Evolutionary conservation across 2,113 vertebrate genomes (phyloP).

Genomic region (Nycticebus coucang): DNA sequence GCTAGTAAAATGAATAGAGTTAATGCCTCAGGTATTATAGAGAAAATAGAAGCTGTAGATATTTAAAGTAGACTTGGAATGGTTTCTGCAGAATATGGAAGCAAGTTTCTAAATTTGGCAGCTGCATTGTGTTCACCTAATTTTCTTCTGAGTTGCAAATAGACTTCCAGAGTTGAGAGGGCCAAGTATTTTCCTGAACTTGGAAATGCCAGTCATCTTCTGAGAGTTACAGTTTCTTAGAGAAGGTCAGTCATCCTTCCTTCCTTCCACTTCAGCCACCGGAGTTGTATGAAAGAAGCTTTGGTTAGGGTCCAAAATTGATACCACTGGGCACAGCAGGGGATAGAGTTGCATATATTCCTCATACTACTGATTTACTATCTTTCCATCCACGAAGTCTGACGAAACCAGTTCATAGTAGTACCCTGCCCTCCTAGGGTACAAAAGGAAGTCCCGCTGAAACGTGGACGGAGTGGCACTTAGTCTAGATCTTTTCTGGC

Average conservation of each 20-base stretch:
- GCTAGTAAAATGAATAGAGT: constrained; percentile 27
- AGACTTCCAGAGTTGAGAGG: not conserved
- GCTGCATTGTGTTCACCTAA: constrained; percentile 13
- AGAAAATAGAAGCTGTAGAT: constrained; percentile 46
- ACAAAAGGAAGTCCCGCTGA: not conserved
- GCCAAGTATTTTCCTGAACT: not conserved
- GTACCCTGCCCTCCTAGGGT: not conserved
- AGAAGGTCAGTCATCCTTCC: not conserved
- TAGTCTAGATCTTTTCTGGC: not conserved
- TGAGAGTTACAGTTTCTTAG: not conserved
- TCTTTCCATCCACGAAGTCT: not conserved
- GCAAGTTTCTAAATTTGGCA: constrained; percentile 54
- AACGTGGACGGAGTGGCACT: not conserved
- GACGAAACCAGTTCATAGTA: not conserved
- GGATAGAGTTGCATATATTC: not conserved
- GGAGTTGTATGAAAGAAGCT: not conserved
- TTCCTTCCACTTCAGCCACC: not conserved
- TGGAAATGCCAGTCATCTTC: not conserved
- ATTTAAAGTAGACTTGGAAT: constrained; percentile 53
- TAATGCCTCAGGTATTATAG: constrained; percentile 49
- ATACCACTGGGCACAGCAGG: not conserved
- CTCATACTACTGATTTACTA: not conserved
- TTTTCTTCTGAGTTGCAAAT: constrained; percentile 47
- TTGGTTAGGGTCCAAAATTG: not conserved
- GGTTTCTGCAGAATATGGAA: constrained; percentile 35